phyloP scores from a whole-genome alignment of 2,888 invertebrate species.

The Zonitis immaculata region DNA sequence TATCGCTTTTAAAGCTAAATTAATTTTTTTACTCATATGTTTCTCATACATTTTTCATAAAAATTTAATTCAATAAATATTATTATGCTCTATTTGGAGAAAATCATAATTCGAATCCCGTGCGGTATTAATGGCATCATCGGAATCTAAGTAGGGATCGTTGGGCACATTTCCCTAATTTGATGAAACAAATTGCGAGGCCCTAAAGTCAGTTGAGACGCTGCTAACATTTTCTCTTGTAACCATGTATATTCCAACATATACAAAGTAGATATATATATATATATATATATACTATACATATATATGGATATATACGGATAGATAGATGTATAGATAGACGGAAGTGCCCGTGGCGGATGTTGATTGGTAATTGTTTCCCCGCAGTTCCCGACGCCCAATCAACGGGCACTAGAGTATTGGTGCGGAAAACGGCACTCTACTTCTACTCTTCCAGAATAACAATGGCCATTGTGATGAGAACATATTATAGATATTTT shows the following conservation, averaged over 20 bases:
- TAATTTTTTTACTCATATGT: too few species aligned
- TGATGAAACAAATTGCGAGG: conserved; percentile 40
- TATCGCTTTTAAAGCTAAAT: too few species aligned
- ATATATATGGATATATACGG: not conserved
- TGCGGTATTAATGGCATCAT: conserved; percentile 35
- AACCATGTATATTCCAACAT: not conserved
- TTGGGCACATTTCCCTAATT: conserved; percentile 42
- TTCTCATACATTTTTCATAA: too few species aligned
- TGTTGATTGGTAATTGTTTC: conserved; percentile 45
- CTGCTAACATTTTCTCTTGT: conserved; percentile 20
- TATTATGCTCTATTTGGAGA: too few species aligned
- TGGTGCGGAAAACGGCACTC: conserved; percentile 49
- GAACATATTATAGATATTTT: not conserved
- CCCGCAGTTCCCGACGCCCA: conserved; percentile 43
- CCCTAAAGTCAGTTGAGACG: conserved; percentile 18
- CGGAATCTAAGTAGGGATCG: conserved; percentile 34
- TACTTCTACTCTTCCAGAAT: conserved; percentile 43
- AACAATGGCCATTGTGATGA: conserved; percentile 39
- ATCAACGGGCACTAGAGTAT: conserved; percentile 46
- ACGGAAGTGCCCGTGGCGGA: conserved; percentile 32
- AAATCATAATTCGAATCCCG: conserved; percentile 26
- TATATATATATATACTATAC: not conserved
- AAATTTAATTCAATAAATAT: too few species aligned
- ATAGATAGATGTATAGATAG: not conserved
- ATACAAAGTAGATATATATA: not conserved